These are phyloP conservation scores for Heliconius hermathena DNA, from an alignment of 1,140 invertebrate genomes.

Conservation along the genomic window DNA sequence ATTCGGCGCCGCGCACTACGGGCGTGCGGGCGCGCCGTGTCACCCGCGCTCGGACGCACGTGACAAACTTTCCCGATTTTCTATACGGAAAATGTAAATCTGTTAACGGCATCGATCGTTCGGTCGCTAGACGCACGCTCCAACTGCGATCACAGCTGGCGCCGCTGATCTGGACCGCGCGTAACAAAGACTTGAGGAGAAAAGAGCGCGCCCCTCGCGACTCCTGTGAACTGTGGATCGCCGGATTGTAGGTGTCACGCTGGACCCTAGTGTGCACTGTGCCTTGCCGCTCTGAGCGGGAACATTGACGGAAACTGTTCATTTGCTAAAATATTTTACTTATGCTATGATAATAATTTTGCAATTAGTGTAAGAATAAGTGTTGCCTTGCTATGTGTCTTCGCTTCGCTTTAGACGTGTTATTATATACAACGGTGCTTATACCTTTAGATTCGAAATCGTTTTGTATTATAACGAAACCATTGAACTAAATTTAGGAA, in stretches of 20 bases:
- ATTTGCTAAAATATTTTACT: slow-evolving; percentile 58
- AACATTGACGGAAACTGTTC: slow-evolving; percentile 49
- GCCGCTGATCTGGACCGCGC: slow-evolving; percentile 66
- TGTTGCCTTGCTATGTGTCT: slow-evolving; percentile 81
- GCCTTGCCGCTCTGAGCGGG: slow-evolving; percentile 61
- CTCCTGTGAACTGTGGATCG: slow-evolving; percentile 56
- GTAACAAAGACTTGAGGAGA: slow-evolving; percentile 68
- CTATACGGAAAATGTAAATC: slow-evolving; percentile 79
- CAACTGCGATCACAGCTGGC: slow-evolving; percentile 72
- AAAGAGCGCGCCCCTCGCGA: slow-evolving; percentile 52
- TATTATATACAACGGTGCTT: slow-evolving; percentile 69
- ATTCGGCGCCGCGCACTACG: slow-evolving; percentile 76
- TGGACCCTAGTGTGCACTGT: slow-evolving; percentile 71
- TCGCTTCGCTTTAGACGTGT: slow-evolving; percentile 74
- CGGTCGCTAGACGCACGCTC: slow-evolving; percentile 67
- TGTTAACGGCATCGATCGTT: slow-evolving; percentile 76
- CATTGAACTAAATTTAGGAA: slow-evolving; percentile 26
- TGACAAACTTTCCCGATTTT: slow-evolving; percentile 79
- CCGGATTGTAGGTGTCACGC: slow-evolving; percentile 62
- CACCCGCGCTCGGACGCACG: slow-evolving; percentile 61
- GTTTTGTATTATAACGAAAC: slow-evolving; percentile 29
- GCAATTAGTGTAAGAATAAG: slow-evolving; percentile 64
- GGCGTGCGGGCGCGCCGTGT: slow-evolving; percentile 76
- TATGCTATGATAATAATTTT: slow-evolving; percentile 61
- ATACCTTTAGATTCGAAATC: slow-evolving; percentile 39